Evolutionary conservation across 2,797 vertebrate genomes (phyloP), one percentile per base, ranked within the genome.

Genomic region (Sebastes kiyomatsui): DNA sequence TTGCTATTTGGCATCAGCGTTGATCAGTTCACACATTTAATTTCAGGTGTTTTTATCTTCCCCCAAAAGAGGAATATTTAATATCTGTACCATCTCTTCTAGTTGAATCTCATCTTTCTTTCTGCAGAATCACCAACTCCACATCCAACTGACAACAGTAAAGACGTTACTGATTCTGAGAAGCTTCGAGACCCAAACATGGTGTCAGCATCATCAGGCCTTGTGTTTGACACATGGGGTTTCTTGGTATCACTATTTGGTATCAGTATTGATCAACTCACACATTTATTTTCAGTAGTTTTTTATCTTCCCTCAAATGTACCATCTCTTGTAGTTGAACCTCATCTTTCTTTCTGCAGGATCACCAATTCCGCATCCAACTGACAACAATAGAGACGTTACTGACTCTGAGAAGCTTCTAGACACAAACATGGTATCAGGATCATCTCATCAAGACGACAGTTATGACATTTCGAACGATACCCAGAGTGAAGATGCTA

Each of bases 81-180:
- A 35, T 77, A 5, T 54, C 2, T 67, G 7, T 12, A 30, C 4
- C 4, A 60, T 67, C 33, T 32, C 16, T 30, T 58, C 12, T 3
- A 18, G 6, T 52, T 61, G 7, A 69, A 52, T 70, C 38, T 58
- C 6, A 16, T 35, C 5, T 25, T 25, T 61, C 12, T 67, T 32
- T 59, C 4, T 58, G 16, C 69, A 91, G 92, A 82, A 65, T 65
- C 74, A 38, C 1, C 28, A 56, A 81, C 35, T 30, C 13, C 59
- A 25, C 32, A 58, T 75, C 61, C 78, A 75, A 7, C 59, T 28
- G 59, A 81, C n/a, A 55, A 61, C 7, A n/a, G 2, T 46, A 56
- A 1, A 58, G 23, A 80, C 10, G 62, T 38, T 6, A 59, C 72
- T 18, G 54, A 76, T 42, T 67, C 71, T 10, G 6, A 73, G n/a